Conservation (phyloP, 2,113 vertebrate species). For the Ornithorhynchus anatinus region DNA sequence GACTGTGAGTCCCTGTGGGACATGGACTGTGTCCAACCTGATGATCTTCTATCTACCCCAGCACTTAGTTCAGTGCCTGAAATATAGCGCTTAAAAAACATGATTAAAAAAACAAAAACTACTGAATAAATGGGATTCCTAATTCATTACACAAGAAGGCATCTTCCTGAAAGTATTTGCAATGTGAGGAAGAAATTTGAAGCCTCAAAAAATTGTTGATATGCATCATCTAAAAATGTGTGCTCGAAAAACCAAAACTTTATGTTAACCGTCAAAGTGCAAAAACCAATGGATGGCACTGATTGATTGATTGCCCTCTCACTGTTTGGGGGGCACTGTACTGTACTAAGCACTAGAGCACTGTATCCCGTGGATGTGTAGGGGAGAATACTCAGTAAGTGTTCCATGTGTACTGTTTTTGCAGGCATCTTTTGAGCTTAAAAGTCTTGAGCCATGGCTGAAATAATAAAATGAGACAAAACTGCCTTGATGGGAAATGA, state of each 20-base stretch:
- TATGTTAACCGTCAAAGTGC: conserved; percentile 63
- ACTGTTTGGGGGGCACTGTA: no score
- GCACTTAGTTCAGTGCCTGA: background rate
- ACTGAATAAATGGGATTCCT: background rate
- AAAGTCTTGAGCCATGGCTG: conserved; percentile 20
- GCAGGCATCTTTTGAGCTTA: background rate
- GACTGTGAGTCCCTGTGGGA: background rate
- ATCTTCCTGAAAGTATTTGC: conserved; percentile 3
- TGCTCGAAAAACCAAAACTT: conserved; percentile 58
- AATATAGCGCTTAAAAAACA: background rate
- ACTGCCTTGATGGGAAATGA: background rate
- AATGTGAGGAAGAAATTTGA: conserved; percentile 41
- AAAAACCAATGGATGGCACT: no score
- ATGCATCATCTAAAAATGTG: conserved; percentile 61
- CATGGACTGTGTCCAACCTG: background rate
- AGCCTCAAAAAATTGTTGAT: conserved; percentile 63
- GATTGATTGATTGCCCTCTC: no score
- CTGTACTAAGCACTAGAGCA: no score
- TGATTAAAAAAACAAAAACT: background rate
- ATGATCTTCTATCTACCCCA: no score
- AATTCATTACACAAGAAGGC: conserved; percentile 11
- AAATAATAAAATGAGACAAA: background rate
- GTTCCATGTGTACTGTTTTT: conserved; percentile 16
- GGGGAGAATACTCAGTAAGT: conserved; percentile 31
- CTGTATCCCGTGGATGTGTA: conserved; percentile 15